Conservation (phyloP, 2,797 vertebrate genomes). For the Falco novaeseelandiae region DNA sequence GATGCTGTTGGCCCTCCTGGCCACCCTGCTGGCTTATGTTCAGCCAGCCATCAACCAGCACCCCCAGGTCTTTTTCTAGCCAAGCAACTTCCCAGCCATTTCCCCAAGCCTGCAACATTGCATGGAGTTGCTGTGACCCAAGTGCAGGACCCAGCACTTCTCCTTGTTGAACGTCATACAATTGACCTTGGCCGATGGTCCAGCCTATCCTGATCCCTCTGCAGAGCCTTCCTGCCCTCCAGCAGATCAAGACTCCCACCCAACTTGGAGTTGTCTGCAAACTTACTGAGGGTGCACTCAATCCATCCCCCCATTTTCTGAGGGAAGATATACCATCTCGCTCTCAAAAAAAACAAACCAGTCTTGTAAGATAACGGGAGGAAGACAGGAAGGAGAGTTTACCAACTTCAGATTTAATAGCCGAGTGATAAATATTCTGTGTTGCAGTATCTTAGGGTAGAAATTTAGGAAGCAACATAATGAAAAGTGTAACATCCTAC, state of each 20-base stretch:
- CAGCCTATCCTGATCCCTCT: neutral
- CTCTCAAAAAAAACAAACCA: rapidly evolving
- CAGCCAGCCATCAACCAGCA: neutral
- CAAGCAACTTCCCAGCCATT: neutral
- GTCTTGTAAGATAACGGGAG: neutral
- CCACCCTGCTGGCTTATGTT: neutral
- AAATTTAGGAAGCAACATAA: neutral
- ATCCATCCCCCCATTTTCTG: neutral
- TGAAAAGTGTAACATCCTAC: neutral
- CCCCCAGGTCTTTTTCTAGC: neutral
- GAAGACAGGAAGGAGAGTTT: neutral
- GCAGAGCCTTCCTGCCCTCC: neutral
- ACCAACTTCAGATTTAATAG: neutral
- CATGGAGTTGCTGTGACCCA: neutral
- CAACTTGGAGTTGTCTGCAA: neutral
- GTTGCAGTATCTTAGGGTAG: neutral
- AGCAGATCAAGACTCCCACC: neutral
- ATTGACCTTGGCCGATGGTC: neutral
- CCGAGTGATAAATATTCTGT: neutral
- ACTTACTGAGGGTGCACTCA: neutral
- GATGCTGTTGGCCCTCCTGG: neutral
- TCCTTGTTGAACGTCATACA: neutral
- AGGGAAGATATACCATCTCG: neutral
- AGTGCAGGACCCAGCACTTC: neutral
- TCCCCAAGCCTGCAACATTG: neutral